Percentiles rank a stretch among this genome's conserved stretches.
Evolutionary conservation across 2,888 invertebrate species (phyloP).

Genomic region (Lycocerus yunnanus): DNA sequence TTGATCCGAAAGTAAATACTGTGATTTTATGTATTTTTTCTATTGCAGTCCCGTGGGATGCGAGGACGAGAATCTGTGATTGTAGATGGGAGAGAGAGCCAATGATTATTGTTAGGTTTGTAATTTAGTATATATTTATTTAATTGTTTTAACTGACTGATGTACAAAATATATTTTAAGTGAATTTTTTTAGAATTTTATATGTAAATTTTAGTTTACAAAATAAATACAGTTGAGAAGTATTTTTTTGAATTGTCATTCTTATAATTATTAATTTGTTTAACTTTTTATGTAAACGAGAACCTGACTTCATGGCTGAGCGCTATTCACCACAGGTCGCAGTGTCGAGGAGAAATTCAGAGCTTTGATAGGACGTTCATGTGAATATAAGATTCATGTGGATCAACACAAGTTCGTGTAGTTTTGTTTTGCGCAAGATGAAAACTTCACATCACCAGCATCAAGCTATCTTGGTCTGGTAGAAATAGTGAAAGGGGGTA

Average conservation of each 20-base stretch:
- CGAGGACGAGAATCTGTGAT: constrained; percentile 33
- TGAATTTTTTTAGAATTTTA: constrained; percentile 7
- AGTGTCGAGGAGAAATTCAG: not conserved
- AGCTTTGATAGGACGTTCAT: not conserved
- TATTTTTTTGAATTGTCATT: constrained; percentile 10
- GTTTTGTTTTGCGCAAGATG: not conserved
- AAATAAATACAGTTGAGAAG: constrained; percentile 6
- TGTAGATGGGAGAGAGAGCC: not conserved
- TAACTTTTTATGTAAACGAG: constrained; percentile 14
- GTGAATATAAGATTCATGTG: constrained; percentile 21
- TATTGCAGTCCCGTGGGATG: constrained; percentile 52
- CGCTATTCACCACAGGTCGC: not conserved
- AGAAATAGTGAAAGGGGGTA: constrained; percentile 4
- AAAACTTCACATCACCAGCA: not conserved
- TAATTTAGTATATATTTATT: constrained; percentile 10
- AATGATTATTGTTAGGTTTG: constrained; percentile 15
- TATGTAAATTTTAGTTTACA: constrained; percentile 16
- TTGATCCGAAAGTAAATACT: constrained; percentile 32
- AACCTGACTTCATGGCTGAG: constrained; percentile 11
- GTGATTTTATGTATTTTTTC: constrained; percentile 54
- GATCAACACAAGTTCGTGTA: not conserved
- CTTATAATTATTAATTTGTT: constrained; percentile 14
- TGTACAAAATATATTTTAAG: constrained; percentile 23
- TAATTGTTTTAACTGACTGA: constrained; percentile 6
- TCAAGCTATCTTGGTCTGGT: not conserved